Conservation (phyloP, 2,797 vertebrate genomes). For the Cyclura pinguis region DNA sequence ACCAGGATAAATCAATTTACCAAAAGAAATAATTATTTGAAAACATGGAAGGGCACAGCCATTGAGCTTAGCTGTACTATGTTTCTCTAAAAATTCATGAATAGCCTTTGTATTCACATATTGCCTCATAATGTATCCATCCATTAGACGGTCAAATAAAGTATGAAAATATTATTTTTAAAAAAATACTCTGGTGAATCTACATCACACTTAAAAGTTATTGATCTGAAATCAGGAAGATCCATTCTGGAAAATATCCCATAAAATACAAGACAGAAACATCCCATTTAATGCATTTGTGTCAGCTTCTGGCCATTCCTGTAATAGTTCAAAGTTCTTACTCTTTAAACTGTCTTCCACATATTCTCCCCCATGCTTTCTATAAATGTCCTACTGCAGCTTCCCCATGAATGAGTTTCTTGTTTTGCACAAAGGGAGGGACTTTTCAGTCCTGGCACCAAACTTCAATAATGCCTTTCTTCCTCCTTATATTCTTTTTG, state of each 20-base stretch:
- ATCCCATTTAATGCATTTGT: too few species aligned
- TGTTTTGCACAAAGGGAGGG: background rate
- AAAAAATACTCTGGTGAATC: background rate
- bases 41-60: constrained; percentile 48
- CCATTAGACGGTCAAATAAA: background rate
- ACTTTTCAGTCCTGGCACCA: background rate
- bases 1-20: constrained; percentile 58
- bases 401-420: background rate
- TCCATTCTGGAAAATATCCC: background rate
- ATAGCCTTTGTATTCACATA: background rate
- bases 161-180: background rate
- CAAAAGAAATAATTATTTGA: constrained; percentile 46
- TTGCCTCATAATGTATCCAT: background rate
- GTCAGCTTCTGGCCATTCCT: too few species aligned
- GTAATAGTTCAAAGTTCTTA: too few species aligned
- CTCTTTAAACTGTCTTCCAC: background rate
- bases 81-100: constrained; percentile 9
- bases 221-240: constrained; percentile 14
- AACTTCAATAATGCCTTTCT: background rate
- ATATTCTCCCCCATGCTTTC: background rate
- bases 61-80: constrained; percentile 12
- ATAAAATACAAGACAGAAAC: background rate
- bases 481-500: background rate
- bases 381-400: background rate
- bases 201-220: background rate